Evolutionary conservation across 2,888 invertebrate species (phyloP).

Genomic region (Eulithis prunata): DNA sequence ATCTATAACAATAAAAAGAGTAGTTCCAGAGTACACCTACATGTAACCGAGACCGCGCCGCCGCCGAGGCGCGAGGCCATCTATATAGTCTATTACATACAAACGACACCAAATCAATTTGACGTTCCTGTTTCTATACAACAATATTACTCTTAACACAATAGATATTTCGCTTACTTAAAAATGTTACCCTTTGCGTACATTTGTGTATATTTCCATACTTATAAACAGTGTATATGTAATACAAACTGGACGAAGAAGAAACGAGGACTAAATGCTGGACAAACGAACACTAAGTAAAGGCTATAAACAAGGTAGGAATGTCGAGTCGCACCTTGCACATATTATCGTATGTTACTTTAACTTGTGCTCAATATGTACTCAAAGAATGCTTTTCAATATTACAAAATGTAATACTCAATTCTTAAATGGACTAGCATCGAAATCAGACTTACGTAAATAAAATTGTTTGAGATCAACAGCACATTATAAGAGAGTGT

Average conservation of each 20-base stretch:
- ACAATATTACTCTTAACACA: conserved; percentile 50
- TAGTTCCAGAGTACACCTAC: conserved; percentile 38
- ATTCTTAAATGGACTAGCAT: conserved; percentile 60
- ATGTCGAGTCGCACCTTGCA: no score
- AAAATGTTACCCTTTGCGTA: conserved; percentile 61
- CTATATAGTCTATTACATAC: conserved; percentile 42
- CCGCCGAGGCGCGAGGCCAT: conserved; percentile 56
- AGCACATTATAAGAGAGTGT: conserved; percentile 20
- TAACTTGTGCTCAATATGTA: conserved; percentile 8
- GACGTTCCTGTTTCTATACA: conserved; percentile 44
- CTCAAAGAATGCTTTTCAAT: conserved; percentile 30
- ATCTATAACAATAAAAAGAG: conserved; percentile 41
- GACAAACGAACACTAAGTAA: conserved; percentile 9
- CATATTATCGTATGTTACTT: background rate
- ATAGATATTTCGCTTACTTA: conserved; percentile 57
- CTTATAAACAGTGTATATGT: conserved; percentile 44
- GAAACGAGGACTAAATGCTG: conserved; percentile 47
- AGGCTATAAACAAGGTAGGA: no score
- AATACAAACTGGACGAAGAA: conserved; percentile 55
- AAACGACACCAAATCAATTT: conserved; percentile 58
- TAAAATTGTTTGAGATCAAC: conserved; percentile 33
- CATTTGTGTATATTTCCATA: conserved; percentile 54
- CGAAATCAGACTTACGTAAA: conserved; percentile 67
- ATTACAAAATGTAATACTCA: conserved; percentile 41
- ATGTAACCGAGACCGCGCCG: conserved; percentile 21